phyloP scores from a whole-genome alignment of 2,797 vertebrate genomes.

The Trachurus trachurus region DNA sequence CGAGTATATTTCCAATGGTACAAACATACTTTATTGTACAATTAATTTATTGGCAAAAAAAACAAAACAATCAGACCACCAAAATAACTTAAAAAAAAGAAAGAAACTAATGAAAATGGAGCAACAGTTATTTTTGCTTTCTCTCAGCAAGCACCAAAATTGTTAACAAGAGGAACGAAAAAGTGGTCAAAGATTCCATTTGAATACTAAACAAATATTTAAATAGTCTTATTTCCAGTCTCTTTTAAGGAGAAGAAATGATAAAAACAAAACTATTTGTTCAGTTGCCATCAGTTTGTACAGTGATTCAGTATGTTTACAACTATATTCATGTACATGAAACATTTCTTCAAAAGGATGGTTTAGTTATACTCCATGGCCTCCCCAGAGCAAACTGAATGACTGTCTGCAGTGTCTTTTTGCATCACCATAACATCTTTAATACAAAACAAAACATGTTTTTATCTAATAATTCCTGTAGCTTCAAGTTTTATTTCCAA shows the following conservation, averaged over 20 bases:
- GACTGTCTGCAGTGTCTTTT: conserved; percentile 86
- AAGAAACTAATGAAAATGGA: conserved; percentile 83
- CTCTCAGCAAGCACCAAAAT: conserved; percentile 88
- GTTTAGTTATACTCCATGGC: conserved; percentile 78
- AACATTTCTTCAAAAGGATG: conserved; percentile 84
- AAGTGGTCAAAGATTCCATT: conserved; percentile 87
- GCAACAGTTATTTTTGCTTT: conserved; percentile 86
- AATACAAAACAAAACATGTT: conserved; percentile 84
- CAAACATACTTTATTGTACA: conserved; percentile 93
- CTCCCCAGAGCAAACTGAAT: conserved; percentile 78
- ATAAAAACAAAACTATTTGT: conserved; percentile 82
- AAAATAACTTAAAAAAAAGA: conserved; percentile 84
- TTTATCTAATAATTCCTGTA: conserved; percentile 87
- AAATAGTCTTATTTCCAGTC: conserved; percentile 88
- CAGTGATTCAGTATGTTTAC: conserved; percentile 89
- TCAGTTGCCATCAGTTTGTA: conserved; percentile 88
- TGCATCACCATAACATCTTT: conserved; percentile 86
- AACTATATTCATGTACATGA: conserved; percentile 87
- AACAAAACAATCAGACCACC: conserved; percentile 80
- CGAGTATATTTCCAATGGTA: conserved; percentile 84
- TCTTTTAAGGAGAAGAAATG: conserved; percentile 75
- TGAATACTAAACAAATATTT: conserved; percentile 87
- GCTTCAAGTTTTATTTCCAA: conserved; percentile 89
- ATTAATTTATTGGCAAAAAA: conserved; percentile 90
- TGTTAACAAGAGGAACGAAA: conserved; percentile 82